Base-by-base conservation (phyloP, 2,113 vertebrate species). In the Cheilinus undulatus region DNA sequence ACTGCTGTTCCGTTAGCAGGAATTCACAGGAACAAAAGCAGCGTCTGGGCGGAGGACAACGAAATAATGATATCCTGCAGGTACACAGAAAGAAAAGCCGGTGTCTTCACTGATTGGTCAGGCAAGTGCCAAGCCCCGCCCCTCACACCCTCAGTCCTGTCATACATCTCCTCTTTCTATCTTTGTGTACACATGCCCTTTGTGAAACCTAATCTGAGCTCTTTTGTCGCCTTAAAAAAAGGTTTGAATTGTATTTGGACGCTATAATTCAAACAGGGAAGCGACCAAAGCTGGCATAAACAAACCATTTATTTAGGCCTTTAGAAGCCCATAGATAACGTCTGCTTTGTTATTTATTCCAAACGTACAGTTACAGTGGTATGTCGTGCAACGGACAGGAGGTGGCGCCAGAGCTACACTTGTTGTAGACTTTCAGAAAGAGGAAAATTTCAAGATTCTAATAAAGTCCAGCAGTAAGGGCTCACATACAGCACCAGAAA, bases 91-190 rank as follows among this genome's bases (percentile, higher is more conserved):
- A 20, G 30, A 32, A 38, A 40, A 27, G 12, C 11, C 1, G 42
- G 27, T 14, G 49, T 2, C 5, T 0, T 13, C 23, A 40, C 20
- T 54, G 78, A 88, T 88, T 89, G 84, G 87, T 43, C 73, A 60
- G 61, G 1, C 14, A n/a, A 20, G 23, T 7, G 2, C 2, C 11
- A 10, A 12, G 19, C 19, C 42, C 28, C 69, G n/a, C 57, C 27
- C n/a, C 27, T 17, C 5, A 20, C 15, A 23, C 58, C 13, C 19
- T 3, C 22, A 0, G 19, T 8, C 12, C 0, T 20, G 15, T 26
- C 50, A 28, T 20, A 3, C 13, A 3, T 17, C 13, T 14, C 30
- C 15, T 9, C 3, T 7, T 1, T 14, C 4, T 26, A 23, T 32
- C 6, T 48, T 8, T 19, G 40, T 20, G 40, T 20, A 20, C 8